These are phyloP conservation scores for Drosophila limbata DNA, from an alignment of 2,888 invertebrate genomes.

Conservation along the genomic window DNA sequence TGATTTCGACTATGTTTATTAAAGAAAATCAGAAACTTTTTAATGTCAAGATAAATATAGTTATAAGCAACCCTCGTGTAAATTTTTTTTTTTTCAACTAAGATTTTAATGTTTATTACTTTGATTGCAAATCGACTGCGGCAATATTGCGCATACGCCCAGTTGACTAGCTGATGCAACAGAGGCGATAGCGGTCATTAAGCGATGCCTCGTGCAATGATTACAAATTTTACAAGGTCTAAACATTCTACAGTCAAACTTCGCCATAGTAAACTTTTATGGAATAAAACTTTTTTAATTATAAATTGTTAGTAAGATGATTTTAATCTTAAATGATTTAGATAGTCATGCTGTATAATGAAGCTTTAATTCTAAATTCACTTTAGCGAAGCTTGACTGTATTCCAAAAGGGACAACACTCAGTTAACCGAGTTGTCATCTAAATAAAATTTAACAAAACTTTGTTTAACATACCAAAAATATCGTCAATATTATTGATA, in stretches of 20 bases:
- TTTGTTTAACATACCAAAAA: slow-evolving; percentile 81
- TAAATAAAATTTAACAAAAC: not conserved
- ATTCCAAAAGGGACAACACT: not conserved
- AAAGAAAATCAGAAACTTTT: not conserved
- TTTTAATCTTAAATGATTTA: not conserved
- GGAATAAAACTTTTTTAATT: not conserved
- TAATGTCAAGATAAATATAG: not conserved
- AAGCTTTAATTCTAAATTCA: not conserved
- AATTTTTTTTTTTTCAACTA: not conserved
- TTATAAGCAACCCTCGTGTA: not conserved
- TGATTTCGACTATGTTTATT: too few relatives aligned
- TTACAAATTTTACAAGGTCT: not conserved
- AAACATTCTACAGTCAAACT: too few relatives aligned
- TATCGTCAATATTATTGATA: slow-evolving; percentile 83
- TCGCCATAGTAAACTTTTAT: not conserved
- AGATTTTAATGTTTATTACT: not conserved
- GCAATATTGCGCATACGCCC: slow-evolving; percentile 12
- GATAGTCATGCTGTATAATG: not conserved
- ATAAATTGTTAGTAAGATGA: not conserved
- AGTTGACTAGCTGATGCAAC: not conserved
- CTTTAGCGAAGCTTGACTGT: not conserved
- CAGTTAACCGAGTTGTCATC: too few relatives aligned
- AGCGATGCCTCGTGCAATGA: not conserved
- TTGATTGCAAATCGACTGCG: not conserved
- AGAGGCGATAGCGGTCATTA: not conserved